A percentile compares a stretch with the other conserved stretches of the same genome.
Conservation (phyloP, 2,888 invertebrate species). For the Pandemis corylana region DNA sequence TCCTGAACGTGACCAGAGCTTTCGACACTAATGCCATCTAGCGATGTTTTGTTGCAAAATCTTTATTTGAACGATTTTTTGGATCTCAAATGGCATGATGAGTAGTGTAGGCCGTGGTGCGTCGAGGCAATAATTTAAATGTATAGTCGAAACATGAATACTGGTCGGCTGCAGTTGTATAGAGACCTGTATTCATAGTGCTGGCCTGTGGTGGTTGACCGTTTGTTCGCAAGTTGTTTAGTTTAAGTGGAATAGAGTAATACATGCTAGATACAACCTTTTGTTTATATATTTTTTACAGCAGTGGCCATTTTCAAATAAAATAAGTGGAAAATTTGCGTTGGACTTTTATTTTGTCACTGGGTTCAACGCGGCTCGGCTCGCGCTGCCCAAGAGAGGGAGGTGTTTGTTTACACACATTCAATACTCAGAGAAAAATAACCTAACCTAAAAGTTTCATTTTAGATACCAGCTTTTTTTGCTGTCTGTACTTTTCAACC, state of each 20-base stretch:
- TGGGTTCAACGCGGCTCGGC: background rate
- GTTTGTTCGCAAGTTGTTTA: constrained; percentile 36
- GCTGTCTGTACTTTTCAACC: too few relatives aligned
- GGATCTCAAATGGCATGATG: too few relatives aligned
- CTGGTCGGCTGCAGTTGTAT: background rate
- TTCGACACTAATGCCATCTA: too few relatives aligned
- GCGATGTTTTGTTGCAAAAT: too few relatives aligned
- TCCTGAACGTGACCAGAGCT: too few relatives aligned
- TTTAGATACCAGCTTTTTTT: too few relatives aligned
- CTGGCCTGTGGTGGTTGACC: background rate
- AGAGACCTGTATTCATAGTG: background rate
- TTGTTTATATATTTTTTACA: constrained; percentile 65
- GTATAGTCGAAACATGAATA: background rate
- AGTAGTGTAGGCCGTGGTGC: background rate
- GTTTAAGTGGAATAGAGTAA: constrained; percentile 50
- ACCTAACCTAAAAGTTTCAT: too few relatives aligned
- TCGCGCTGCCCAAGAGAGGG: too few relatives aligned
- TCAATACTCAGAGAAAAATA: too few relatives aligned
- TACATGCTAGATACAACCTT: constrained; percentile 57
- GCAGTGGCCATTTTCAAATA: constrained; percentile 65
- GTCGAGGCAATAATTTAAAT: background rate
- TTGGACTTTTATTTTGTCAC: constrained; percentile 20
- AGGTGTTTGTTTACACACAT: too few relatives aligned
- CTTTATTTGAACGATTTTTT: too few relatives aligned
- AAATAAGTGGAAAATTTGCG: constrained; percentile 55